These are phyloP conservation scores for Scelioninae gen. 2 DNA, from an alignment of 2,888 invertebrate species.

Conservation along the genomic window DNA sequence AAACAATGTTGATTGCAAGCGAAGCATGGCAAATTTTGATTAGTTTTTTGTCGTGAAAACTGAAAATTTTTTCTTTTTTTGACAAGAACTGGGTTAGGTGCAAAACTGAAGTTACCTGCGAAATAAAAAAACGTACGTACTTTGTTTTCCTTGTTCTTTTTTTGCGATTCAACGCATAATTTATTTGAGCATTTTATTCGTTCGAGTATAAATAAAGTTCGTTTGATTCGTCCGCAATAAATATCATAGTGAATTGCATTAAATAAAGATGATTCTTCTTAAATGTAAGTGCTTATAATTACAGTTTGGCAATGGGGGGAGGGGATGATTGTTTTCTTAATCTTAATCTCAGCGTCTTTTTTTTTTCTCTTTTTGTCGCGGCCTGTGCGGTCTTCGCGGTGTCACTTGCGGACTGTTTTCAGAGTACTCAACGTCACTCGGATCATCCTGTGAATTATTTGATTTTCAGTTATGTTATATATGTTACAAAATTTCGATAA, in stretches of 20 bases:
- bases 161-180: no score
- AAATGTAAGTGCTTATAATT: slow-evolving; percentile 13
- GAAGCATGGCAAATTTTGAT: no score
- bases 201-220: slow-evolving; percentile 26
- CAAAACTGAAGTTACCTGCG: no score
- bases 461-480: not conserved
- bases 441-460: slow-evolving; percentile 77
- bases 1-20: no score
- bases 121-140: no score
- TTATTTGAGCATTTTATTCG: no score
- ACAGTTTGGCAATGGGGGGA: slow-evolving; percentile 35
- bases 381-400: slow-evolving; percentile 80
- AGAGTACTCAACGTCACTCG: slow-evolving; percentile 85
- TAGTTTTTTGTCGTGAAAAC: no score
- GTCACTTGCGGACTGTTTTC: slow-evolving; percentile 85
- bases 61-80: no score
- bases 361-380: slow-evolving; percentile 83
- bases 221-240: not conserved
- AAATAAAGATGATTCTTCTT: not conserved
- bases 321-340: not conserved
- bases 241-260: not conserved
- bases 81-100: no score
- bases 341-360: slow-evolving; percentile 78
- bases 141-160: not conserved
- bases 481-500: not conserved